Conservation (phyloP, 2,797 vertebrate species). For the Aselliscus stoliczkanus region DNA sequence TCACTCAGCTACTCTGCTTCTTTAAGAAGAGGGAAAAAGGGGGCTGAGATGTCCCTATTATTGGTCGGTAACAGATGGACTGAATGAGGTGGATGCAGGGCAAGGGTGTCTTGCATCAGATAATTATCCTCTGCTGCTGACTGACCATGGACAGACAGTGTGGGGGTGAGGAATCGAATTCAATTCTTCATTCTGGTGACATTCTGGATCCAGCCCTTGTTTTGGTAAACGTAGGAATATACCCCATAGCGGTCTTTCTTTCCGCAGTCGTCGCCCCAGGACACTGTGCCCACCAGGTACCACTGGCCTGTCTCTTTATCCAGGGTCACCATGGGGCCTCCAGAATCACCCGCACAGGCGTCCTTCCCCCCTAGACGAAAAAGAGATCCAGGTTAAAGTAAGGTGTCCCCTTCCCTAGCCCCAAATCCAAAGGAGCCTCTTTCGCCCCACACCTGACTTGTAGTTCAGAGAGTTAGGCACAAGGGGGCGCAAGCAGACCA, state of each 20-base stretch:
- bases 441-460: background rate
- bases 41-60: background rate
- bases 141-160: background rate
- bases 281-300: slow-evolving; percentile 77
- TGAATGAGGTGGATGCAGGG: background rate
- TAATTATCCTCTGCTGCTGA: background rate
- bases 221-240: slow-evolving; percentile 74
- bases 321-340: slow-evolving; percentile 79
- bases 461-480: slow-evolving; percentile 17
- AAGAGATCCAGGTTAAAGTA: background rate
- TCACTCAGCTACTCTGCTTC: background rate
- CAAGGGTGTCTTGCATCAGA: background rate
- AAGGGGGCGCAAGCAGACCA: slow-evolving; percentile 48
- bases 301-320: slow-evolving; percentile 62
- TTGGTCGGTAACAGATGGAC: background rate
- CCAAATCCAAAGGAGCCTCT: background rate
- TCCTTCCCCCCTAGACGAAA: slow-evolving; percentile 76
- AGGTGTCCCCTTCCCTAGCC: background rate
- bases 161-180: background rate
- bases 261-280: slow-evolving; percentile 81
- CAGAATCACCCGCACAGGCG: slow-evolving; percentile 80
- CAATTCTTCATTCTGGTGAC: slow-evolving; percentile 60
- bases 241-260: slow-evolving; percentile 78
- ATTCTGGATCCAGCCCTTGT: slow-evolving; percentile 75
- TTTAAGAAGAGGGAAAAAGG: background rate